Percentiles rank a stretch among this genome's conserved stretches.
Evolutionary conservation across 2,888 invertebrate species (phyloP).

Genomic region (Campoletis raptor): DNA sequence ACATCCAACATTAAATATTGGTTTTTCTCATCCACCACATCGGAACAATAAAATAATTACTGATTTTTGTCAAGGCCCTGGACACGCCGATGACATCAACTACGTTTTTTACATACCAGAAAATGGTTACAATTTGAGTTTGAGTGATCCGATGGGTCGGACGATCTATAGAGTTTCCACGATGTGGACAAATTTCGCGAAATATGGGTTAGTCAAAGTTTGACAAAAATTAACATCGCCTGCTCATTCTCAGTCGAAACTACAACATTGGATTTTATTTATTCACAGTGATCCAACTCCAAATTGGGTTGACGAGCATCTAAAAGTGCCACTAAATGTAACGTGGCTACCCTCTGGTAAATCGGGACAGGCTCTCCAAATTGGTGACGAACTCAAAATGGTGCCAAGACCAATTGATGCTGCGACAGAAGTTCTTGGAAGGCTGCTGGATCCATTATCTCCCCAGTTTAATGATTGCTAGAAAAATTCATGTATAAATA

Average conservation of each 20-base stretch:
- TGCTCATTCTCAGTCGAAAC: not conserved
- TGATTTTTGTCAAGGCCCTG: conserved; percentile 39
- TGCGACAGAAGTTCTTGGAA: not conserved
- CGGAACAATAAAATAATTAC: not conserved
- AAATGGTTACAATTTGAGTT: not conserved
- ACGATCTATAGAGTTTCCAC: conserved; percentile 42
- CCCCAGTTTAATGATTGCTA: not conserved
- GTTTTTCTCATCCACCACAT: not conserved
- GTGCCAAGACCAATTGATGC: conserved; percentile 18
- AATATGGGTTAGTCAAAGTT: conserved; percentile 63
- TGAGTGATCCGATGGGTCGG: conserved; percentile 24
- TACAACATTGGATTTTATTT: not conserved
- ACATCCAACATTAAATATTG: not conserved
- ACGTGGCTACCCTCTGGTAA: conserved; percentile 46
- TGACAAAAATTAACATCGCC: not conserved
- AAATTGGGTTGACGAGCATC: conserved; percentile 17
- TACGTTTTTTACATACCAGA: conserved; percentile 48
- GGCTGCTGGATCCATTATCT: not conserved
- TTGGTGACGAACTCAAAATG: conserved; percentile 36
- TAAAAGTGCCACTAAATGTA: conserved; percentile 14
- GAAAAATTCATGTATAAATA: not conserved
- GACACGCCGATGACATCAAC: conserved; percentile 46
- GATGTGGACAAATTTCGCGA: conserved; percentile 69
- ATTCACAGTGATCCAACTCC: conserved; percentile 34
- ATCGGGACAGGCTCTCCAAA: conserved; percentile 39